Percentiles rank a stretch among this genome's conserved stretches.
Conservation (phyloP, 92 coral and sea anemone genomes). For the Scolanthus callimorphus region DNA sequence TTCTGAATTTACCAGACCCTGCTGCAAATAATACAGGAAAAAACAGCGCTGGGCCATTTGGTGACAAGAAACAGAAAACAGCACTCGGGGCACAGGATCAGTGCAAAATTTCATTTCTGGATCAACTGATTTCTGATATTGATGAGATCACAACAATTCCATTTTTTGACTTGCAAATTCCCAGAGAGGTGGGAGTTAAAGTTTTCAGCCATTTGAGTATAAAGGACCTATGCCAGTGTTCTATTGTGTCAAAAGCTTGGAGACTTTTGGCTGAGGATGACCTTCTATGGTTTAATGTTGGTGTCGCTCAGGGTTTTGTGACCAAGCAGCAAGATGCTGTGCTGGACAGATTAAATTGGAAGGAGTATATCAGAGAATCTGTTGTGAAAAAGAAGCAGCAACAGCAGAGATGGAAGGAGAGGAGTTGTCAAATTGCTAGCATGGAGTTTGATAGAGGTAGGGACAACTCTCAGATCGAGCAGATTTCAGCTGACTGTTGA, state of each 20-base stretch:
- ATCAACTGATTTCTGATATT: slow-evolving; percentile 86
- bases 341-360: slow-evolving; percentile 70
- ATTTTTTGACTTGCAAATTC: slow-evolving; percentile 83
- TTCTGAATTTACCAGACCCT: slow-evolving; percentile 53
- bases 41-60: no score
- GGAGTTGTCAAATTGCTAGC: slow-evolving; percentile 63
- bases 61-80: slow-evolving; percentile 1
- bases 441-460: slow-evolving; percentile 93
- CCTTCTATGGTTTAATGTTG: slow-evolving; percentile 70
- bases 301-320: slow-evolving; percentile 51
- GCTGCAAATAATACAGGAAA: background rate
- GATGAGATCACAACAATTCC: slow-evolving; percentile 85
- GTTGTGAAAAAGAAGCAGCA: slow-evolving; percentile 44
- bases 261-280: slow-evolving; percentile 79
- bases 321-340: slow-evolving; percentile 1
- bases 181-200: slow-evolving; percentile 82
- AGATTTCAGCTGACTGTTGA: no score
- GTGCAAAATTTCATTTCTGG: slow-evolving; percentile 35
- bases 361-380: slow-evolving; percentile 45
- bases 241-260: slow-evolving; percentile 83
- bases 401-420: slow-evolving; percentile 84
- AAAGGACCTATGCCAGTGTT: slow-evolving; percentile 73
- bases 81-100: background rate
- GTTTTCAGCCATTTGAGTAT: slow-evolving; percentile 59
- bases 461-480: background rate